Percentiles rank a stretch among this genome's conserved stretches.
Conservation (phyloP, 2,797 vertebrate genomes). For the Anomalospiza imberbis region DNA sequence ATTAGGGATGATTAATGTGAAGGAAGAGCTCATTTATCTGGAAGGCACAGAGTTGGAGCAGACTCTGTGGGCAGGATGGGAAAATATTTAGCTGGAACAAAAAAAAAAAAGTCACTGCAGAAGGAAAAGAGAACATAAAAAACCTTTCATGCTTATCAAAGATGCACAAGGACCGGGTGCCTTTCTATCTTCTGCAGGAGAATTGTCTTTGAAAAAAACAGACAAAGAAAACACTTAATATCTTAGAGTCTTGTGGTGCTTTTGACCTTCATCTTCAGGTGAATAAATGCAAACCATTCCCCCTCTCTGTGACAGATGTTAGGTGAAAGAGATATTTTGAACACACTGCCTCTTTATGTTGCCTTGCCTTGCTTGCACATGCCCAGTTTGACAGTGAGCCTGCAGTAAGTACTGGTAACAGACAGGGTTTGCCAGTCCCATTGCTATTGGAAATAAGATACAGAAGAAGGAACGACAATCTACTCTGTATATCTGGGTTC, state of each 20-base stretch:
- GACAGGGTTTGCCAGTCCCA: not conserved
- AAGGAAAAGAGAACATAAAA: not conserved
- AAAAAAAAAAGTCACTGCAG: not conserved
- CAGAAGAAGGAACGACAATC: not conserved
- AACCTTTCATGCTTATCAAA: not conserved
- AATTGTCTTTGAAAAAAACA: not conserved
- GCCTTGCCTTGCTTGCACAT: fast-evolving
- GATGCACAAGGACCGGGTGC: not conserved
- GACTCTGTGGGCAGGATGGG: not conserved
- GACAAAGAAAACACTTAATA: not conserved
- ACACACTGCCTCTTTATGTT: not conserved
- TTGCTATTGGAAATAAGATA: not conserved
- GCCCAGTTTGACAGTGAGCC: not conserved
- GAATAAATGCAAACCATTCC: not conserved
- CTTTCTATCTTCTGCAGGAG: not conserved
- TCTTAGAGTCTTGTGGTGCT: not conserved
- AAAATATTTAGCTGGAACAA: not conserved
- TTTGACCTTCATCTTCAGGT: not conserved
- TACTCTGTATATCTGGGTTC: not conserved
- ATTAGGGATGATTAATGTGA: constrained; percentile 9
- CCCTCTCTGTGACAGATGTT: not conserved
- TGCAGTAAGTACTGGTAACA: not conserved
- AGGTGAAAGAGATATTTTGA: not conserved
- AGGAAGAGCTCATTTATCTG: not conserved
- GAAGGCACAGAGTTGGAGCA: not conserved